Evolutionary conservation across 2,113 vertebrate genomes (phyloP).

Genomic region (Spea multiplicata): DNA sequence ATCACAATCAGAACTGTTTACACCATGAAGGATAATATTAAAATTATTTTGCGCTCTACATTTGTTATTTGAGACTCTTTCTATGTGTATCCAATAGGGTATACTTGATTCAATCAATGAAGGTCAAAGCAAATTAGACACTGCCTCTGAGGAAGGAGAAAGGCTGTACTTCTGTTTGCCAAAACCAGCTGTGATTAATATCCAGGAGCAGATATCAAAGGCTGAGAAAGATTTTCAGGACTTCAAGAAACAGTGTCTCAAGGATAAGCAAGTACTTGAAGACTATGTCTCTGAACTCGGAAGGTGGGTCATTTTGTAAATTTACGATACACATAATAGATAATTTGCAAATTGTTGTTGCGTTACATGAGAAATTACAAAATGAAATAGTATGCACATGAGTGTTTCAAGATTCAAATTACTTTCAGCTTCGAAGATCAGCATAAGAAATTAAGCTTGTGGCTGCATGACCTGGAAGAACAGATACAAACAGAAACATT

Average conservation of each 20-base stretch:
- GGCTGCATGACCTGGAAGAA: conserved; percentile 83
- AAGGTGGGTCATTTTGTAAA: conserved; percentile 57
- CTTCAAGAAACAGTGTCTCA: conserved; percentile 75
- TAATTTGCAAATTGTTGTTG: background rate
- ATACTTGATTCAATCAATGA: conserved; percentile 69
- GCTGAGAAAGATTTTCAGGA: conserved; percentile 79
- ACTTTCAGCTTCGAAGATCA: conserved; percentile 78
- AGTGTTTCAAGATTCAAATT: background rate
- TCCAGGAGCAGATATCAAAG: conserved; percentile 79
- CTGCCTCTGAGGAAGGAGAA: conserved; percentile 77
- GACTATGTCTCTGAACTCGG: conserved; percentile 72
- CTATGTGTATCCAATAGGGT: conserved; percentile 60
- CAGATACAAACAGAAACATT: conserved; percentile 74
- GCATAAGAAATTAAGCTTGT: conserved; percentile 73
- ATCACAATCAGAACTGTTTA: no score
- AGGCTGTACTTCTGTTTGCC: conserved; percentile 75
- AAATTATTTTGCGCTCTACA: background rate
- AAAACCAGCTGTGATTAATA: conserved; percentile 69
- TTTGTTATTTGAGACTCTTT: background rate
- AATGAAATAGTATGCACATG: no score
- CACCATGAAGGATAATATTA: background rate
- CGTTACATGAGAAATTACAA: no score
- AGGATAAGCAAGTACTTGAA: conserved; percentile 74
- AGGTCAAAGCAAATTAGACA: conserved; percentile 74
- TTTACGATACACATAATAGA: background rate